Conservation (phyloP, 2,888 invertebrate species). For the Lycaena phlaeas region DNA sequence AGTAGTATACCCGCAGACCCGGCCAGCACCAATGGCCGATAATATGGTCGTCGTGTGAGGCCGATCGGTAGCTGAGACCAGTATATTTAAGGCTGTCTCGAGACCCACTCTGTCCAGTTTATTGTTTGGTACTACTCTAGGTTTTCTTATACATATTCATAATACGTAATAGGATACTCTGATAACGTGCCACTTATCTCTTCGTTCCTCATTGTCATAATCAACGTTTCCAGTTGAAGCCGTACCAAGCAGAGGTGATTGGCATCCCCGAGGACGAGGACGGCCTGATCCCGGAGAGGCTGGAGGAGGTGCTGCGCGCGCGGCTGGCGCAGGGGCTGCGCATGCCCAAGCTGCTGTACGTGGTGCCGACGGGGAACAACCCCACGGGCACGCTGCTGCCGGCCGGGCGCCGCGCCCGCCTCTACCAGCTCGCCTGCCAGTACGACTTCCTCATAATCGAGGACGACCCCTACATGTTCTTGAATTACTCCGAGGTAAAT, state of each 20-base stretch:
- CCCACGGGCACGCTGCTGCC: slow-evolving; percentile 82
- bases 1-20: no score
- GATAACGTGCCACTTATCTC: no score
- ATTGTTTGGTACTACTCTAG: no score
- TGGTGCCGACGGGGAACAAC: slow-evolving; percentile 84
- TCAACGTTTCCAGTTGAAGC: slow-evolving; percentile 75
- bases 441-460: slow-evolving; percentile 85
- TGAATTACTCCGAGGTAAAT: slow-evolving; percentile 78
- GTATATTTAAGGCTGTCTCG: no score
- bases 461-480: slow-evolving; percentile 87
- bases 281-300: slow-evolving; percentile 76
- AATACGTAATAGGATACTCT: no score
- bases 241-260: slow-evolving; percentile 76
- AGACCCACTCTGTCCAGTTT: no score
- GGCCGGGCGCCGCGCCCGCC: slow-evolving; percentile 75
- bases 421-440: slow-evolving; percentile 82
- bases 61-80: no score
- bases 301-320: slow-evolving; percentile 71
- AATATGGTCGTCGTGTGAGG: no score
- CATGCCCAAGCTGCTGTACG: slow-evolving; percentile 82
- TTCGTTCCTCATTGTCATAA: no score
- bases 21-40: no score
- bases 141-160: no score
- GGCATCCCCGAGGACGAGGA: slow-evolving; percentile 79
- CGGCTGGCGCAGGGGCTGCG: slow-evolving; percentile 49